Conservation (phyloP, 2,113 vertebrate species). For the Alosa alosa region DNA sequence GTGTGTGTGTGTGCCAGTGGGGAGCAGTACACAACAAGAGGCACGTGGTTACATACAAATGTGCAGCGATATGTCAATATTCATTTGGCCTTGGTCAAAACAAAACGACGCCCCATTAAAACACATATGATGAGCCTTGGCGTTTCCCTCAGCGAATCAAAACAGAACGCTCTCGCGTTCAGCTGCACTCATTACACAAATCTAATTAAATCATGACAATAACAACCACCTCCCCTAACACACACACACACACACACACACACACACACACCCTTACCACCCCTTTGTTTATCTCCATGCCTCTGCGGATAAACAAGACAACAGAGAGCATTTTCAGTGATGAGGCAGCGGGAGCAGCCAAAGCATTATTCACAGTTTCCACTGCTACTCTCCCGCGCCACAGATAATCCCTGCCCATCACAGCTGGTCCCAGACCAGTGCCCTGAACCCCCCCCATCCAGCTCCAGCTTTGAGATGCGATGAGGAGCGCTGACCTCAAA, state of each 20-base stretch:
- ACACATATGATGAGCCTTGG: slow-evolving; percentile 40
- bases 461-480: neutral
- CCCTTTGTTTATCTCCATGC: slow-evolving; percentile 30
- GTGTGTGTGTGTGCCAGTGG: neutral
- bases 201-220: slow-evolving; percentile 52
- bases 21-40: neutral
- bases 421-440: neutral
- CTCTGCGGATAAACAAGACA: slow-evolving; percentile 49
- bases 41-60: neutral
- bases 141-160: slow-evolving; percentile 41
- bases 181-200: slow-evolving; percentile 50
- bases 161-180: slow-evolving; percentile 59
- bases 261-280: slow-evolving; percentile 8
- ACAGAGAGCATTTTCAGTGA: slow-evolving; percentile 24
- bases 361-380: slow-evolving; percentile 47
- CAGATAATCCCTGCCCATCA: neutral
- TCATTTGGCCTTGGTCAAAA: slow-evolving; percentile 50
- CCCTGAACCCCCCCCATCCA: neutral
- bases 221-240: slow-evolving; percentile 40
- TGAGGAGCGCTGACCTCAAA: neutral
- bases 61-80: slow-evolving; percentile 39
- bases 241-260: slow-evolving; percentile 36
- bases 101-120: slow-evolving; percentile 48
- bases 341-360: slow-evolving; percentile 33
- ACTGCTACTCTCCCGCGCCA: slow-evolving; percentile 3